Evolutionary conservation across 2,113 vertebrate genomes (phyloP).

Genomic region (Oncorhynchus nerka): DNA sequence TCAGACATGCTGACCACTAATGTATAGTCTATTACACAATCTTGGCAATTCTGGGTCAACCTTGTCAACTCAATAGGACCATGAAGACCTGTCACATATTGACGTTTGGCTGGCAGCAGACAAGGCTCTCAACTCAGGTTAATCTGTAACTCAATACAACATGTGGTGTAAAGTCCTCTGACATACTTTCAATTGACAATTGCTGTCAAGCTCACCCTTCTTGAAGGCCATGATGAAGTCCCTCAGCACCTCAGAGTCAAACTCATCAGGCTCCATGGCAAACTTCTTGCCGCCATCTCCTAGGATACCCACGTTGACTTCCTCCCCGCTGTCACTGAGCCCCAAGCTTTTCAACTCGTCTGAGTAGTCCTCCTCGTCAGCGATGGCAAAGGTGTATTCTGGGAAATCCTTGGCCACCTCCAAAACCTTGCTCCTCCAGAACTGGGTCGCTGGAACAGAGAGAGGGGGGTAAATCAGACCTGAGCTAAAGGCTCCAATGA

Average conservation of each 20-base stretch:
- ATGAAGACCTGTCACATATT: too few relatives aligned
- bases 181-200: not conserved
- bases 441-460: conserved; percentile 85
- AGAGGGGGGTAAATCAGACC: not conserved
- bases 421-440: conserved; percentile 92
- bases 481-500: not conserved
- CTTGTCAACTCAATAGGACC: too few relatives aligned
- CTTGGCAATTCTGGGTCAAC: too few relatives aligned
- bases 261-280: conserved; percentile 92
- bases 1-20: not conserved
- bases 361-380: conserved; percentile 93
- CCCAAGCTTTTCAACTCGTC: conserved; percentile 90
- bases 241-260: conserved; percentile 83
- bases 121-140: not conserved
- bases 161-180: too few relatives aligned
- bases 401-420: conserved; percentile 95
- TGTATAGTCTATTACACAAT: too few relatives aligned
- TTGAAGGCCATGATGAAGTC: conserved; percentile 90
- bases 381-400: conserved; percentile 91
- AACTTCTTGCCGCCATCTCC: conserved; percentile 87
- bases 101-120: too few relatives aligned
- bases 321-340: conserved; percentile 93
- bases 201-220: conserved; percentile 78
- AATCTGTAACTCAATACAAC: not conserved
- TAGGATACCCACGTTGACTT: conserved; percentile 88